A percentile compares a stretch with the other conserved stretches of the same genome.
Evolutionary conservation across 2,113 vertebrate genomes (phyloP).

Genomic region (Notarius quadriscutis): DNA sequence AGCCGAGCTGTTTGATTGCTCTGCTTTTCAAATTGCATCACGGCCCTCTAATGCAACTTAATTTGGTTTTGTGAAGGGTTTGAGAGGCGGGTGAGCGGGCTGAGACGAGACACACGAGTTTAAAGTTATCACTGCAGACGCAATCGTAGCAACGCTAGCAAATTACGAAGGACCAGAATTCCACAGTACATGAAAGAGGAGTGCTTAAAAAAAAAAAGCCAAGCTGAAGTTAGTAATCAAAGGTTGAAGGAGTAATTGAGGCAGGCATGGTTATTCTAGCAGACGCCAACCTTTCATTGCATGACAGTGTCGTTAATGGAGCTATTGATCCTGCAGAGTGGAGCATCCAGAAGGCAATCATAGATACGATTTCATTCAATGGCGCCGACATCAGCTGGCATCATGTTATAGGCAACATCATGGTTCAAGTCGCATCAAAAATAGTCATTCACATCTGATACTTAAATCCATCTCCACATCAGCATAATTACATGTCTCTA

Average conservation of each 20-base stretch:
- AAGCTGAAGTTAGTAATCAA: constrained; percentile 81
- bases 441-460: constrained; percentile 80
- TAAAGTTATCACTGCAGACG: constrained; percentile 63
- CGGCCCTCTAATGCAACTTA: constrained; percentile 76
- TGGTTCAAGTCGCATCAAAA: constrained; percentile 76
- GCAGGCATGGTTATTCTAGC: constrained; percentile 74
- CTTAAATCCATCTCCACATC: constrained; percentile 76
- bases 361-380: constrained; percentile 71
- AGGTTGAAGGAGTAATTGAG: constrained; percentile 75
- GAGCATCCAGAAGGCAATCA: constrained; percentile 80
- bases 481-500: constrained; percentile 72
- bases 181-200: constrained; percentile 72
- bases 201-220: constrained; percentile 67
- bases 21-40: constrained; percentile 76
- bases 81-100: constrained; percentile 21
- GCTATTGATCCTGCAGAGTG: constrained; percentile 77
- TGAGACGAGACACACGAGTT: constrained; percentile 57
- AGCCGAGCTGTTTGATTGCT: constrained; percentile 79
- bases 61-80: constrained; percentile 76
- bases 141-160: constrained; percentile 68
- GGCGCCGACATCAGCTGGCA: constrained; percentile 76
- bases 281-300: constrained; percentile 77
- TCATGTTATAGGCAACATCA: constrained; percentile 70
- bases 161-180: constrained; percentile 75
- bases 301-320: constrained; percentile 74